These are phyloP conservation scores for Amiota communis DNA, from an alignment of 2,888 invertebrate species.

Conservation along the genomic window DNA sequence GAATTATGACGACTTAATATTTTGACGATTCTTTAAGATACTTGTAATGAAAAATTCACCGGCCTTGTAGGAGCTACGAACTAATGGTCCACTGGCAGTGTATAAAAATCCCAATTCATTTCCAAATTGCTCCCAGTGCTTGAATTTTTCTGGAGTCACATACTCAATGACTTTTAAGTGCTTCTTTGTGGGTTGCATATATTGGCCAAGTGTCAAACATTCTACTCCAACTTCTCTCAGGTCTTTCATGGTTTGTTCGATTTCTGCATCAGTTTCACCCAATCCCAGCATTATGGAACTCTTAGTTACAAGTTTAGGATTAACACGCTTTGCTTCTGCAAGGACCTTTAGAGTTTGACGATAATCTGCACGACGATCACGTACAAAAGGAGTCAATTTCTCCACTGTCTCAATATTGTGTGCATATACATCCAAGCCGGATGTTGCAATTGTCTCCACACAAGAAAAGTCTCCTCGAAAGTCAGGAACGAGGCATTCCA, in stretches of 20 bases:
- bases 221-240: slow-evolving; percentile 88
- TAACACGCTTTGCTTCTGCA: slow-evolving; percentile 84
- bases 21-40: slow-evolving; percentile 78
- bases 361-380: slow-evolving; percentile 94
- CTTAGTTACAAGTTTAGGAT: slow-evolving; percentile 92
- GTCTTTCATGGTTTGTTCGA: slow-evolving; percentile 90
- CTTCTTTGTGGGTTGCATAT: slow-evolving; percentile 99
- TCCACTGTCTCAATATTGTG: slow-evolving; percentile 99
- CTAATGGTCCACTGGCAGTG: slow-evolving; percentile 97
- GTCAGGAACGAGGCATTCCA: slow-evolving; percentile 98
- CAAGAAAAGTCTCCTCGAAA: slow-evolving; percentile 87
- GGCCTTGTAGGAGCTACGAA: slow-evolving; percentile 97
- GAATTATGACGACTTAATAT: slow-evolving; percentile 26
- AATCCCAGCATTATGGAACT: slow-evolving; percentile 98
- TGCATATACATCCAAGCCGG: slow-evolving; percentile 96
- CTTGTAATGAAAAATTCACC: slow-evolving; percentile 94
- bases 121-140: slow-evolving; percentile 88
- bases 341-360: slow-evolving; percentile 90
- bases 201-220: slow-evolving; percentile 97
- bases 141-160: slow-evolving; percentile 94
- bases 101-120: slow-evolving; percentile 92
- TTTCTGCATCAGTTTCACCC: slow-evolving; percentile 90
- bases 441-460: slow-evolving; percentile 83
- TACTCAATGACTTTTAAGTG: slow-evolving; percentile 97
- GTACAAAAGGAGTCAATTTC: slow-evolving; percentile 89